Conservation (phyloP, 2,888 invertebrate genomes). For the Villa cingulata region DNA sequence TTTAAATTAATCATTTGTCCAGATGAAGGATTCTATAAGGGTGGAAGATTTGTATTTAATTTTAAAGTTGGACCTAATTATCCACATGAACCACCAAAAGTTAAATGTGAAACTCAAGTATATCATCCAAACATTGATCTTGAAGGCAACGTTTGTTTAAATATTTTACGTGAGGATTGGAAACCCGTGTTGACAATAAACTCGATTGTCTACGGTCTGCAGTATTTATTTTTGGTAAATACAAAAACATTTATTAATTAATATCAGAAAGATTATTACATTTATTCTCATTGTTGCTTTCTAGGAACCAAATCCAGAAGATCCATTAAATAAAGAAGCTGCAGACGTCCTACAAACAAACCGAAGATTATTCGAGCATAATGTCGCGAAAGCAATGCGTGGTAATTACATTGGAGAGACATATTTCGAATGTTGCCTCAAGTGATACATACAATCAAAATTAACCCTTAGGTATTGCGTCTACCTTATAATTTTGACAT, state of each 20-base stretch:
- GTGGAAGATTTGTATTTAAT: constrained; percentile 89
- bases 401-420: constrained; percentile 89
- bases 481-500: constrained; percentile 28
- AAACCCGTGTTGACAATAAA: constrained; percentile 96
- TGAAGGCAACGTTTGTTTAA: constrained; percentile 94
- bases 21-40: constrained; percentile 94
- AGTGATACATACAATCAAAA: constrained; percentile 51
- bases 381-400: constrained; percentile 90
- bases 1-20: constrained; percentile 94
- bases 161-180: constrained; percentile 97
- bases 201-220: constrained; percentile 93
- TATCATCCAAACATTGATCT: constrained; percentile 98
- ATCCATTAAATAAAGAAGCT: constrained; percentile 96
- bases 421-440: constrained; percentile 92
- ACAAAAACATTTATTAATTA: not conserved
- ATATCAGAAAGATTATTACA: not conserved
- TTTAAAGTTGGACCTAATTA: constrained; percentile 87
- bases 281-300: constrained; percentile 8
- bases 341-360: constrained; percentile 94
- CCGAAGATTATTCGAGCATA: constrained; percentile 85
- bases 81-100: constrained; percentile 97
- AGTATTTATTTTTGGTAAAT: constrained; percentile 86
- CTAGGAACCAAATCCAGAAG: constrained; percentile 96
- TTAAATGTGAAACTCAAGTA: constrained; percentile 93
- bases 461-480: constrained; percentile 34